Percentiles rank a stretch among this genome's conserved stretches.
Evolutionary conservation across 1,140 invertebrate species (phyloP).

Genomic region (Drosophila kepulauana): DNA sequence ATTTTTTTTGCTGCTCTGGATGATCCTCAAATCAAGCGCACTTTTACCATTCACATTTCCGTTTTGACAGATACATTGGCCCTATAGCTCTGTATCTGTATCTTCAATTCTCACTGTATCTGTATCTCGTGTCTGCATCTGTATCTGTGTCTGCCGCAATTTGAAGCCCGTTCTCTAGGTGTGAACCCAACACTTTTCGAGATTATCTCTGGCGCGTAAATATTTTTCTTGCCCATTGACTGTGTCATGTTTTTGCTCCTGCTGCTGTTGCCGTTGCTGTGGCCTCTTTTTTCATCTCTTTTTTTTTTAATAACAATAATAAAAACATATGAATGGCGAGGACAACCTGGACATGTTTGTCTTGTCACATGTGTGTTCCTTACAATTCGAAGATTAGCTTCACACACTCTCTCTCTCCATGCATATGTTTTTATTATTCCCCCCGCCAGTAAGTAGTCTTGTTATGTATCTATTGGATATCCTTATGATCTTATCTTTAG

Average conservation of each 20-base stretch:
- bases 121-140: conserved; percentile 38
- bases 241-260: conserved; percentile 63
- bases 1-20: conserved; percentile 54
- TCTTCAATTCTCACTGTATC: conserved; percentile 18
- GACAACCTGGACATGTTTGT: conserved; percentile 38
- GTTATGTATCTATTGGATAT: conserved; percentile 42
- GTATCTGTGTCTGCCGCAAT: conserved; percentile 56
- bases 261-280: conserved; percentile 49
- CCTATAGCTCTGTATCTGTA: conserved; percentile 34
- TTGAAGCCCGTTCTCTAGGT: conserved; percentile 61
- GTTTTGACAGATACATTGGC: conserved; percentile 81
- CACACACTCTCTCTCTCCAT: no score
- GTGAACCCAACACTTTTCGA: conserved; percentile 72
- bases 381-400: conserved; percentile 55
- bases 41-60: conserved; percentile 78
- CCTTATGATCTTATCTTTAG: conserved; percentile 65
- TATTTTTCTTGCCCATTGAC: conserved; percentile 83
- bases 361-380: conserved; percentile 46
- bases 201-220: conserved; percentile 84
- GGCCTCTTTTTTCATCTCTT: conserved; percentile 26
- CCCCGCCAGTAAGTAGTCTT: conserved; percentile 17
- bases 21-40: conserved; percentile 84
- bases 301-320: conserved; percentile 60
- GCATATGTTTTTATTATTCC: no score
- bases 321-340: conserved; percentile 65